A percentile compares a stretch with the other conserved stretches of the same genome.
Evolutionary conservation across 2,888 invertebrate genomes (phyloP).

Genomic region (Ophonus ardosiacus): DNA sequence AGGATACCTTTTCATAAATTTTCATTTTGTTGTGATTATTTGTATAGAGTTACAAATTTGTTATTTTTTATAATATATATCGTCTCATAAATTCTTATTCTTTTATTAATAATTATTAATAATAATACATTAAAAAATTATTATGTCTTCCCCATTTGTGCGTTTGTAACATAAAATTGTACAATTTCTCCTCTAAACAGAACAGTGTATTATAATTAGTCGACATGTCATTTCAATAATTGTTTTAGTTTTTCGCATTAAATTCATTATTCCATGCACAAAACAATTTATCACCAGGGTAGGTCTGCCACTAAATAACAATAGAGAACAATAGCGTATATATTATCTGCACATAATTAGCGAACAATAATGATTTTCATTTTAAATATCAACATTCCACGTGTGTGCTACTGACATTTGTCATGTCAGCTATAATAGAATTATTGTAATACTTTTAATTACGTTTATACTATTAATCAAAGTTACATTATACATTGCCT

Average conservation of each 20-base stretch:
- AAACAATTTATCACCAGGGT: constrained; percentile 16
- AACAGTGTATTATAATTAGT: background rate
- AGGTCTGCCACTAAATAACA: constrained; percentile 25
- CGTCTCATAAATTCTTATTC: too few relatives aligned
- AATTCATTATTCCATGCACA: constrained; percentile 15
- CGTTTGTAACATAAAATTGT: background rate
- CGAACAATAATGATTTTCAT: constrained; percentile 21
- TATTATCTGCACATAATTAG: constrained; percentile 38
- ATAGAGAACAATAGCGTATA: constrained; percentile 20
- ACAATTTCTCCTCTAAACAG: background rate
- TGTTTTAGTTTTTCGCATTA: constrained; percentile 4
- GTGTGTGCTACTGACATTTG: constrained; percentile 23
- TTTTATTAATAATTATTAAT: background rate
- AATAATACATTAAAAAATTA: background rate
- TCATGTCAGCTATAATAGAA: constrained; percentile 8
- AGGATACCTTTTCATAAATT: background rate
- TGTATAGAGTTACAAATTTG: too few relatives aligned
- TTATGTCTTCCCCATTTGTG: background rate
- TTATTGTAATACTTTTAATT: background rate
- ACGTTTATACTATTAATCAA: background rate
- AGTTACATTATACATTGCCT: background rate
- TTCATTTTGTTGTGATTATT: background rate
- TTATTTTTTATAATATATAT: too few relatives aligned
- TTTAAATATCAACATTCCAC: constrained; percentile 22
- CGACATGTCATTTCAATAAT: constrained; percentile 2